These are phyloP conservation scores for Drosophila nr. fundita DNA, from an alignment of 2,888 invertebrate genomes.

Conservation along the genomic window DNA sequence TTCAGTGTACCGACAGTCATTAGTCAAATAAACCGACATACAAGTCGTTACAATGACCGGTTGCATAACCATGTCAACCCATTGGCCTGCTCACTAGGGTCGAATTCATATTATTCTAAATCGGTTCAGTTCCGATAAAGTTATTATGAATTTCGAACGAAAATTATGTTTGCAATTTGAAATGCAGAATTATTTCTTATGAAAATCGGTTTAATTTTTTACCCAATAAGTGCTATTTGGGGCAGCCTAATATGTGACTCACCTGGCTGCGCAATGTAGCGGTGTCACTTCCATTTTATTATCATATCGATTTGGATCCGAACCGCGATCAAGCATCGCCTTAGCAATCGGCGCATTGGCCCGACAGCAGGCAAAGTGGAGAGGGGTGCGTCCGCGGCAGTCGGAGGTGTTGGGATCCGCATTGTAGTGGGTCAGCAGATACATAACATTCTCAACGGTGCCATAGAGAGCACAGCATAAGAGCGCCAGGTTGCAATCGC, in stretches of 20 bases:
- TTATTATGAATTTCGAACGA: background rate
- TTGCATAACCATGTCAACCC: too few species aligned
- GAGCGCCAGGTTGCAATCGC: slow-evolving; percentile 82
- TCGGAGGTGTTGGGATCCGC: slow-evolving; percentile 89
- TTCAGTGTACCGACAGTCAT: too few species aligned
- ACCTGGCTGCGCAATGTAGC: slow-evolving; percentile 91
- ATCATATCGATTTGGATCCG: slow-evolving; percentile 91
- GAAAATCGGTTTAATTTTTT: background rate
- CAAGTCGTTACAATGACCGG: too few species aligned
- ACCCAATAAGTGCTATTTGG: background rate
- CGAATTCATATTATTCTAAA: background rate
- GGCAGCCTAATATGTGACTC: slow-evolving; percentile 26
- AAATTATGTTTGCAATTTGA: background rate
- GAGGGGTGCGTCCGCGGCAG: slow-evolving; percentile 88
- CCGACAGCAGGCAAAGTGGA: slow-evolving; percentile 92
- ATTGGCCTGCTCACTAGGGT: too few species aligned
- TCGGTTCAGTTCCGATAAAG: background rate
- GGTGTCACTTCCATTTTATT: slow-evolving; percentile 89
- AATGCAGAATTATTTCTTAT: background rate
- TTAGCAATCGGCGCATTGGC: slow-evolving; percentile 90
- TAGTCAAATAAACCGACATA: too few species aligned
- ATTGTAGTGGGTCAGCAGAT: slow-evolving; percentile 77
- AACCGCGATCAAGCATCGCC: slow-evolving; percentile 89
- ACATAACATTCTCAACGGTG: slow-evolving; percentile 75
- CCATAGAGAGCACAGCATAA: slow-evolving; percentile 82